Base-by-base conservation (phyloP, 2,113 vertebrate species). In the Prinia subflava region DNA sequence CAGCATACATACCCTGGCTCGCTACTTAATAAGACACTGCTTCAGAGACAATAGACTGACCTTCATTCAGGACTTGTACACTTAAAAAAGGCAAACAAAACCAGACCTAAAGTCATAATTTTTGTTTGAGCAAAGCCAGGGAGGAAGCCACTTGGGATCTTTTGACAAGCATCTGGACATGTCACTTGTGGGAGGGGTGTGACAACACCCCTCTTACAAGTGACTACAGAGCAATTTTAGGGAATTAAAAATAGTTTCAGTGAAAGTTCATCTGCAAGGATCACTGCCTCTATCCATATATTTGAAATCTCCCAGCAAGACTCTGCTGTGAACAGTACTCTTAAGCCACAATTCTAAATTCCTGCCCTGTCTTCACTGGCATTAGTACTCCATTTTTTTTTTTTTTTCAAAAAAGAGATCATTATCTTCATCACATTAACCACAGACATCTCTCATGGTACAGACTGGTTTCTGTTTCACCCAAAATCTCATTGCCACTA, bases 1-100 rank as follows among this genome's bases (percentile, higher is more conserved):
- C 10, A 70, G 18, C 68, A 30, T 0, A 0, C 30, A 53, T 63
- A 65, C 13, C 15, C 25, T 52, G 33, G 5, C 27, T 75, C 4
- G 0, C 7, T 68, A 6, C 33, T 59, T 63, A 60, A 27, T 33
- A 30, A 92, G 56, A 47, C 13, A 23, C 3, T 50, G 7, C 10
- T 56, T 82, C 37, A 59, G 67, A 90, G 27, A 46, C 15, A 53
- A 27, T 12, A 64, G 44, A 47, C 37, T n/a, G 39, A 83, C 65
- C 33, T 67, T 87, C 24, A 16, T 64, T 78, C 49, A 52, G n/a
- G 10, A 81, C 6, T 27, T 47, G 10, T 35, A 27, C 13, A 5
- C 35, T 81, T 73, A 1, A 64, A 71, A 80, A 82, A 47, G 31
- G 0, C 15, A 77, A 44, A 41, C 25, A 35, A 64, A 76, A 65